Conservation (phyloP, 1,140 invertebrate genomes). For the Philotrypesis tridentata region DNA sequence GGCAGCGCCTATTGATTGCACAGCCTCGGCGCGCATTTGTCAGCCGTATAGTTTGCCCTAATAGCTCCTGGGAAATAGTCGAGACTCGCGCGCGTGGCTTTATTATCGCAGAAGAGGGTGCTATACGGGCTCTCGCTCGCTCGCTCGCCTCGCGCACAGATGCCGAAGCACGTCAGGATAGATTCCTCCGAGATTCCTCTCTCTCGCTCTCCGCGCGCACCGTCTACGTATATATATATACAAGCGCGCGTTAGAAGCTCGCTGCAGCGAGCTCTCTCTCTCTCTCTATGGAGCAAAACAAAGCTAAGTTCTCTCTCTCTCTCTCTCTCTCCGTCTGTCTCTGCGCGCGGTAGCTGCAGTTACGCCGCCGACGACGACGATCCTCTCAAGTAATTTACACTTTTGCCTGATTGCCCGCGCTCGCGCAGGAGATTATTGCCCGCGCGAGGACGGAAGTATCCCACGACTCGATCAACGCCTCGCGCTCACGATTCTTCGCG, state of each 20-base stretch:
- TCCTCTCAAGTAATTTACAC: constrained; percentile 65
- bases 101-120: constrained; percentile 55
- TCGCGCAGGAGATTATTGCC: constrained; percentile 49
- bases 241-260: too few relatives aligned
- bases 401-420: constrained; percentile 58
- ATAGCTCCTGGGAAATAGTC: constrained; percentile 68
- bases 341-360: constrained; percentile 45
- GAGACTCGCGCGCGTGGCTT: constrained; percentile 47
- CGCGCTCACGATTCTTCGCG: not conserved
- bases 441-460: constrained; percentile 33
- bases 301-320: not conserved
- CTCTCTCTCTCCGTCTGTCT: not conserved
- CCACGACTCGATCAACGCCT: constrained; percentile 24
- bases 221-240: too few relatives aligned
- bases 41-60: constrained; percentile 72
- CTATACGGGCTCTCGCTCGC: not conserved
- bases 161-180: constrained; percentile 36
- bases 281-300: too few relatives aligned
- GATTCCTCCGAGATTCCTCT: constrained; percentile 46
- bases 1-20: constrained; percentile 39
- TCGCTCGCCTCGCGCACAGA: not conserved
- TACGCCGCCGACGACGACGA: constrained; percentile 48
- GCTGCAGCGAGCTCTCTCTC: too few relatives aligned
- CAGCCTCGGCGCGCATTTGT: constrained; percentile 60
- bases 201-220: not conserved